These are phyloP conservation scores for Lagopus leucura DNA, from an alignment of 2,113 vertebrate genomes.

Conservation along the genomic window DNA sequence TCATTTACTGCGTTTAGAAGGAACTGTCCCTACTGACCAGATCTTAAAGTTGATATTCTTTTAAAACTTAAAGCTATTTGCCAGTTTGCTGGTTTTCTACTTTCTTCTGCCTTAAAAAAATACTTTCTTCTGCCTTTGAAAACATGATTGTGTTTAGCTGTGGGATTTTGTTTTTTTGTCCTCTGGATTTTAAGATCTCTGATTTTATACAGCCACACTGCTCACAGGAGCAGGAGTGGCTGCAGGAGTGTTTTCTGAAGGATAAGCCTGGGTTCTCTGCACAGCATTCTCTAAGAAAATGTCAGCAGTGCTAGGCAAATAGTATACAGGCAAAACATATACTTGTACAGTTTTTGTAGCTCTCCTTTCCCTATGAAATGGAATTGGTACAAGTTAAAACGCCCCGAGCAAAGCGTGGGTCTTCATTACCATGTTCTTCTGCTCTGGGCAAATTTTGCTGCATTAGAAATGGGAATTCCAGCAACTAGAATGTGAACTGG, in stretches of 20 bases:
- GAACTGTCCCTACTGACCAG: background rate
- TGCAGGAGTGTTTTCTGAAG: background rate
- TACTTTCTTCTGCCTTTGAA: background rate
- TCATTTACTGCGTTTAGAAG: background rate
- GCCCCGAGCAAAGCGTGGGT: background rate
- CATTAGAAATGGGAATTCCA: background rate
- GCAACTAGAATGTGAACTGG: background rate
- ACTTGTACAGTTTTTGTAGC: background rate
- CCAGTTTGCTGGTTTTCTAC: background rate
- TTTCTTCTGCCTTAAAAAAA: background rate
- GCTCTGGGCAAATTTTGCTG: background rate
- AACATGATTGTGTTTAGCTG: background rate
- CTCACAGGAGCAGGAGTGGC: too few relatives aligned
- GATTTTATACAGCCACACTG: background rate
- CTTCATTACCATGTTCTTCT: background rate
- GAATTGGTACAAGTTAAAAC: background rate
- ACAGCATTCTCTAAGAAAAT: background rate
- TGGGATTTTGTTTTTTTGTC: background rate
- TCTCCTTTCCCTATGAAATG: background rate
- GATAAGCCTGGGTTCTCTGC: background rate
- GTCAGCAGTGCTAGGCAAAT: background rate
- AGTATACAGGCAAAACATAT: too few relatives aligned
- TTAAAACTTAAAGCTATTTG: background rate
- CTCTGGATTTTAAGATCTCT: background rate
- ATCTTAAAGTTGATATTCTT: background rate